Evolutionary conservation across 2,797 vertebrate species (phyloP).

Genomic region (Kryptolebias ocellatus): DNA sequence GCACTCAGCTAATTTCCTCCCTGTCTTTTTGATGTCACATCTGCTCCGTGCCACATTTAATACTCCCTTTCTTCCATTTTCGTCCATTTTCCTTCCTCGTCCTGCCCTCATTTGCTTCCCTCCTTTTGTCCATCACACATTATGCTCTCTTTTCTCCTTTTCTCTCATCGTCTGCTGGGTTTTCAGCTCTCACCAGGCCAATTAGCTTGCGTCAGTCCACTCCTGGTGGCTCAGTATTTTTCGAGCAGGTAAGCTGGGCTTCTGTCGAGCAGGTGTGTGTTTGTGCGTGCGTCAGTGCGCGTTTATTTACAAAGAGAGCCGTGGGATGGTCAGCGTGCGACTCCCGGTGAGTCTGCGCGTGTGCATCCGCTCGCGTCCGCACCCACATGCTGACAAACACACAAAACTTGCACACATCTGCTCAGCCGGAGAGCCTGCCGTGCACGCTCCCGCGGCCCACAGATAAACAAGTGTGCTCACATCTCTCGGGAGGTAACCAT

Average conservation of each 20-base stretch:
- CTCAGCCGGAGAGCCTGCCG: slow-evolving; percentile 53
- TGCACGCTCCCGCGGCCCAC: slow-evolving; percentile 71
- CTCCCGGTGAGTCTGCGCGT: slow-evolving; percentile 22
- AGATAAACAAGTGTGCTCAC: slow-evolving; percentile 84
- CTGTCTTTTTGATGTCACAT: slow-evolving; percentile 13
- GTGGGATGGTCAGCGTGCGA: slow-evolving; percentile 39
- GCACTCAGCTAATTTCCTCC: slow-evolving; percentile 46
- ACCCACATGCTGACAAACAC: slow-evolving; percentile 33
- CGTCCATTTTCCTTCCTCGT: slow-evolving; percentile 19
- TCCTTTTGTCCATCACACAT: slow-evolving; percentile 18
- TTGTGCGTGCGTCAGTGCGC: slow-evolving; percentile 15
- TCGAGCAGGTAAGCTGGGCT: slow-evolving; percentile 53
- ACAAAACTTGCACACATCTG: slow-evolving; percentile 56
- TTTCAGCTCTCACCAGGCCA: slow-evolving; percentile 46
- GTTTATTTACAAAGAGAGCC: slow-evolving; percentile 61
- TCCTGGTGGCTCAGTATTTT: slow-evolving; percentile 53
- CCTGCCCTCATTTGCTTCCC: slow-evolving; percentile 55
- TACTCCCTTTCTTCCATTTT: slow-evolving; percentile 1
- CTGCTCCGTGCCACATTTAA: slow-evolving; percentile 36
- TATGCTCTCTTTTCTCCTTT: slow-evolving; percentile 20
- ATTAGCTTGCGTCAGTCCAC: slow-evolving; percentile 54
- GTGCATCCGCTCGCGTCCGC: slow-evolving; percentile 16
- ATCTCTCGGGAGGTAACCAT: slow-evolving; percentile 83
- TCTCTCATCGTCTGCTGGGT: slow-evolving; percentile 29
- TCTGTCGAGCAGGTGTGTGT: slow-evolving; percentile 41